Percentiles rank a stretch among this genome's conserved stretches.
phyloP scores from a whole-genome alignment of 2,888 invertebrate species.

The Taenaris catops region DNA sequence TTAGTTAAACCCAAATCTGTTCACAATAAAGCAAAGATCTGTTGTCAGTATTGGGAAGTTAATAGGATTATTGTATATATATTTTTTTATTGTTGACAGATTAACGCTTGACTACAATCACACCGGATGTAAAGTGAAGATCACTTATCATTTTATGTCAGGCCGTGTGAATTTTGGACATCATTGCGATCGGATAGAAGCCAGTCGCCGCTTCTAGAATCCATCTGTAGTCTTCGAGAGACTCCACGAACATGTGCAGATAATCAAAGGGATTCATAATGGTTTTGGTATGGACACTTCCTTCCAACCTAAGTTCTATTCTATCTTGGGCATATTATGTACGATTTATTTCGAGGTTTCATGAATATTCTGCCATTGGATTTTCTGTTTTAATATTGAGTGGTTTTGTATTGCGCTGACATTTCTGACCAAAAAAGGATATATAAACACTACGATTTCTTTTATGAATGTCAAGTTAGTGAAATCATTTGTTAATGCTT shows the following conservation, averaged over 20 bases:
- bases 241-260: constrained; percentile 40
- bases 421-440: no score
- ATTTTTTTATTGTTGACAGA: no score
- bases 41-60: no score
- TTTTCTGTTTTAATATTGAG: constrained; percentile 3
- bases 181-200: constrained; percentile 50
- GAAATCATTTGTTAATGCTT: no score
- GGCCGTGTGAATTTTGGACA: constrained; percentile 57
- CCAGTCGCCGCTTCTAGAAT: constrained; percentile 53
- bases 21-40: no score
- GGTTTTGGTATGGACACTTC: constrained; percentile 30
- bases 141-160: constrained; percentile 22
- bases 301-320: constrained; percentile 8
- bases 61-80: no score
- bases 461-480: no score
- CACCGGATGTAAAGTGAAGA: no score
- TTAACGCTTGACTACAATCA: no score
- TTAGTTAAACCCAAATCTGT: no score
- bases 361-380: constrained; percentile 4
- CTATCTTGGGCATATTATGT: constrained; percentile 14
- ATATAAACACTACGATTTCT: no score
- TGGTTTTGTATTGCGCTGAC: constrained; percentile 6
- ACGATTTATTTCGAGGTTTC: constrained; percentile 4
- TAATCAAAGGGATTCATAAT: constrained; percentile 52
- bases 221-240: constrained; percentile 58